Conservation (phyloP, 2,113 vertebrate genomes). For the Nanorana parkeri region DNA sequence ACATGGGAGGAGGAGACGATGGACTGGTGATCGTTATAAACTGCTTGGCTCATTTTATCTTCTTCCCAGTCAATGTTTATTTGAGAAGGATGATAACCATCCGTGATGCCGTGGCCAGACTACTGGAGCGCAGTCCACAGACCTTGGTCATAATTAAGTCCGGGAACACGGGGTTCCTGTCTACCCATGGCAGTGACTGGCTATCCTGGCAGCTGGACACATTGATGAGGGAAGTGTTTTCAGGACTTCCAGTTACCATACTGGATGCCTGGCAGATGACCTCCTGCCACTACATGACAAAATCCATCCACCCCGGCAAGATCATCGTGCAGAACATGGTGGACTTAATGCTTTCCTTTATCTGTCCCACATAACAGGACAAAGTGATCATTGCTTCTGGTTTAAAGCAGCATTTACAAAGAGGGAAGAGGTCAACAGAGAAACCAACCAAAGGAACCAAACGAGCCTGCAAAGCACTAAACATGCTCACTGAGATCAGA, state of each 20-base stretch:
- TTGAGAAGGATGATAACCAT: constrained; percentile 49
- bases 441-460: too few species aligned
- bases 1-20: constrained; percentile 54
- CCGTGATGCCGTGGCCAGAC: constrained; percentile 43
- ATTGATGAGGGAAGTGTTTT: constrained; percentile 57
- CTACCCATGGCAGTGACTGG: constrained; percentile 59
- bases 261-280: constrained; percentile 65
- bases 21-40: constrained; percentile 55
- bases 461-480: too few species aligned
- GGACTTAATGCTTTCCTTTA: constrained; percentile 60
- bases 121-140: constrained; percentile 49
- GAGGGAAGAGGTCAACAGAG: too few species aligned
- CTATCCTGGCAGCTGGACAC: constrained; percentile 61
- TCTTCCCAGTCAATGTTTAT: constrained; percentile 45
- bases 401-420: too few species aligned
- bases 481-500: too few species aligned
- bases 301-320: constrained; percentile 56
- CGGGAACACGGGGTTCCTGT: constrained; percentile 59
- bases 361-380: constrained; percentile 55
- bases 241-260: constrained; percentile 59
- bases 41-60: constrained; percentile 56
- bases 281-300: constrained; percentile 58
- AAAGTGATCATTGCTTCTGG: too few species aligned
- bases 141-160: constrained; percentile 60
- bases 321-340: constrained; percentile 59